Base-by-base conservation (phyloP, 2,797 vertebrate genomes). In the Protosalanx chinensis region DNA sequence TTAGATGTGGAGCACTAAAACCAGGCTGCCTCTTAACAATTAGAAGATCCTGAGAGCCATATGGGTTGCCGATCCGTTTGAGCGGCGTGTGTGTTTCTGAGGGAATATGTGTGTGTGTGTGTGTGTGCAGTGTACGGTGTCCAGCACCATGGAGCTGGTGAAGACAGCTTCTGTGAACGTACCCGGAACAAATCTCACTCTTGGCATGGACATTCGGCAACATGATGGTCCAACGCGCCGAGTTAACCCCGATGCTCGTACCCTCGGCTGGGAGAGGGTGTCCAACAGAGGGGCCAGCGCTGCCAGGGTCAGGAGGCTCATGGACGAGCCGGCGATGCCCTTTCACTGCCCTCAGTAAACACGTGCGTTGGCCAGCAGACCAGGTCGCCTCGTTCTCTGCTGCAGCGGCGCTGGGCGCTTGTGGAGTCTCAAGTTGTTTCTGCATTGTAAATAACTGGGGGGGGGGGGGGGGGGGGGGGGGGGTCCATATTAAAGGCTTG, bases 1-100 rank as follows among this genome's bases (percentile, higher is more conserved):
- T 91, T 78, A 88, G 89, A 92, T 91, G 91, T 91, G 90, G 88
- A 70, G 70, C 53, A 41, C 64, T 81, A 79, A 86, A 90, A 82
- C 90, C 79, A 88, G 81, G 84, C 79, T 83, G 85, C 87, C 83
- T 86, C 84, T 75, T 74, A 77, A 86, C 86, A 88, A 85, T 86
- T 80, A 80, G 82, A 88, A 82, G 85, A 83, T 79, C 83, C 87
- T 88, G 88, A 78, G 79, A 80, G 86, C 86, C 90, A 91, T 75
- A 91, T 88, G 72, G 76, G 81, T 82, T 74, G 68, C 60, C 75
- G 68, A 20, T 76, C 66, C 66, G 37, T 73, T 53, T 80, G 35
- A 72, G 72, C 78, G 64, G 53, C 62, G 41, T 72, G 29, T 68
- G 37, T 27, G 23, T 27, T 27, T 27, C 1, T 27, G 23, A 27